phyloP scores from a whole-genome alignment of 2,113 vertebrate species.

The Sinocyclocheilus rhinocerous region DNA sequence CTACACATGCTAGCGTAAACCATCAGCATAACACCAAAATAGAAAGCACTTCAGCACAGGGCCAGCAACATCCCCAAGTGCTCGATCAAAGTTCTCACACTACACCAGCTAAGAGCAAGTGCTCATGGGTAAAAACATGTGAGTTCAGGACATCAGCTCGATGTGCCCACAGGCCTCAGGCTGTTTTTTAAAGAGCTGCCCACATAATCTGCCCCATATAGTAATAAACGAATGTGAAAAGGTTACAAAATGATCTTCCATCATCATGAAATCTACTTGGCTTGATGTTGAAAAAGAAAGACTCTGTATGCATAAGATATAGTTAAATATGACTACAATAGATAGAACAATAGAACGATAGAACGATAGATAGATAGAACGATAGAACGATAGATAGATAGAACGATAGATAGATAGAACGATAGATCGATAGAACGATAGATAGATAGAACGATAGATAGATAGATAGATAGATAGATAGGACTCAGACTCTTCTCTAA shows the following conservation, averaged over 20 bases:
- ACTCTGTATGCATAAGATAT: not conserved
- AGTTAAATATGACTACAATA: not conserved
- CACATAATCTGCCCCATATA: not conserved
- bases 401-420: not conserved
- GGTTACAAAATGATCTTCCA: not conserved
- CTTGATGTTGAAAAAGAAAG: not conserved
- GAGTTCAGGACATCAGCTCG: slow-evolving; percentile 8
- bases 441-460: too few species aligned
- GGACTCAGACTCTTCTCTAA: slow-evolving; percentile 21
- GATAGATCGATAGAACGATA: not conserved
- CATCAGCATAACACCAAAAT: slow-evolving; percentile 19
- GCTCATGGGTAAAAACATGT: not conserved
- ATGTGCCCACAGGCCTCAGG: slow-evolving; percentile 1
- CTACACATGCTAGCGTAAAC: not conserved
- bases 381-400: not conserved
- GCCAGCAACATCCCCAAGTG: not conserved
- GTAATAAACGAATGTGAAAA: slow-evolving; percentile 1
- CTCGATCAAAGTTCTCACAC: not conserved
- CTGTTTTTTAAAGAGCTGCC: not conserved
- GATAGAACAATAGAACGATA: not conserved
- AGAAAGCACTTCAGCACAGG: slow-evolving; percentile 9
- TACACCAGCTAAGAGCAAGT: slow-evolving; percentile 10
- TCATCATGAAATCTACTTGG: not conserved
- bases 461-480: not conserved
- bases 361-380: slow-evolving; percentile 13